Conservation (phyloP, 2,797 vertebrate genomes). For the Agapornis canus region DNA sequence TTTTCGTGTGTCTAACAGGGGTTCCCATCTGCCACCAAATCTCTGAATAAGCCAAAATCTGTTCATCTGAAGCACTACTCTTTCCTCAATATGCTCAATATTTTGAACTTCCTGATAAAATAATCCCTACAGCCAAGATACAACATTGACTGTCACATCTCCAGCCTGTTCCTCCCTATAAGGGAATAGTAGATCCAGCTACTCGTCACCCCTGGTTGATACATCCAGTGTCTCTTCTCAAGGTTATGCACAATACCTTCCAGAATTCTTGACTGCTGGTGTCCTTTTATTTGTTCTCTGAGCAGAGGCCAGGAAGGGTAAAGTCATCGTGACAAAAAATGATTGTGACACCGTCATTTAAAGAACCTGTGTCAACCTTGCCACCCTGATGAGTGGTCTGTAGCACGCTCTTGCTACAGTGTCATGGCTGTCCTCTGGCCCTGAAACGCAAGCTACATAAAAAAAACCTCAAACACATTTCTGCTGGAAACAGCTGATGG, state of each 20-base stretch:
- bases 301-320: not conserved
- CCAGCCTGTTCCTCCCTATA: not conserved
- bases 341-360: not conserved
- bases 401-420: not conserved
- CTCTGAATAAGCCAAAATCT: not conserved
- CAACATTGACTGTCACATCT: not conserved
- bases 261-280: not conserved
- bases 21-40: not conserved
- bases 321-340: accelerated
- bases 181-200: not conserved
- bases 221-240: not conserved
- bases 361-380: not conserved
- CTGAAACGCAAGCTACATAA: not conserved
- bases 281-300: not conserved
- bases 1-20: not conserved
- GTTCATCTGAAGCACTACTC: not conserved
- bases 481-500: not conserved
- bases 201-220: accelerated
- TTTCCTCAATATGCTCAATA: not conserved
- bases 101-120: not conserved
- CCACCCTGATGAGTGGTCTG: accelerated
- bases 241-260: not conserved
- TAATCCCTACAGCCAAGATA: not conserved
- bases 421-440: not conserved
- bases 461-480: not conserved